Evolutionary conservation across 1,140 invertebrate species (phyloP), one percentile per base, ranked within the genome.

Genomic region (Neodiprion lecontei): DNA sequence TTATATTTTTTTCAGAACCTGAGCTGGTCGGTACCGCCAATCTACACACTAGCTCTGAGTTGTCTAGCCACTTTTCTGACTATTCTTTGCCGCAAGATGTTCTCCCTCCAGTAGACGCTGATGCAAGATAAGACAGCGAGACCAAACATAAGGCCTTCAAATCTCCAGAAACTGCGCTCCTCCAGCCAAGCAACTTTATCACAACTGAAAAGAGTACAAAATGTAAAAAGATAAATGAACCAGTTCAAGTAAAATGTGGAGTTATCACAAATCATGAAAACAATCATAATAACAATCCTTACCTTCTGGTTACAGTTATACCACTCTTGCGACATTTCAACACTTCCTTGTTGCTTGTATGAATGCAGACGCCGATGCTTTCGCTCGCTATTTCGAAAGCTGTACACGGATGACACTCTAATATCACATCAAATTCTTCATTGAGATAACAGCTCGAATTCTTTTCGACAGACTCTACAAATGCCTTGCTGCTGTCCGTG

Each of bases 161-260:
- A 97, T 81, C 95, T 93, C 91, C 96, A 96, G 87, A 95, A 98
- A 67, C 92, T 91, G 73, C 90, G 88, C 84, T 95, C 94, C 81
- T 95, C 94, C 48, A 95, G 89, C 88, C 92, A 94, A 17, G 90
- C 91, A 14, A 93, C 91, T 77, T 88, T 89, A 77, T 93, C 92
- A 81, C 93, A 94, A 81, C 92, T 91, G 78, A 74, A 91, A 88
- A 72, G 76, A 74, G 49, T 14, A 74, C 9, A 68, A 23, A 10
- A 65, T 21, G 11, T 61, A 9, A 5, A 61, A 61, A 48, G 8
- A 72, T 73, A 72, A 65, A 72, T 70, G 1, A 1, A 40, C 28
- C 28, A 40, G 28, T 2, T 40, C 28, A 40, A 40, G 28, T 40
- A 40, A 48, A 61, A 40, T 7, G 21, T 50, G 28, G 2, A 40